Conservation (phyloP, 2,888 invertebrate genomes). For the Tipula vernalis region DNA sequence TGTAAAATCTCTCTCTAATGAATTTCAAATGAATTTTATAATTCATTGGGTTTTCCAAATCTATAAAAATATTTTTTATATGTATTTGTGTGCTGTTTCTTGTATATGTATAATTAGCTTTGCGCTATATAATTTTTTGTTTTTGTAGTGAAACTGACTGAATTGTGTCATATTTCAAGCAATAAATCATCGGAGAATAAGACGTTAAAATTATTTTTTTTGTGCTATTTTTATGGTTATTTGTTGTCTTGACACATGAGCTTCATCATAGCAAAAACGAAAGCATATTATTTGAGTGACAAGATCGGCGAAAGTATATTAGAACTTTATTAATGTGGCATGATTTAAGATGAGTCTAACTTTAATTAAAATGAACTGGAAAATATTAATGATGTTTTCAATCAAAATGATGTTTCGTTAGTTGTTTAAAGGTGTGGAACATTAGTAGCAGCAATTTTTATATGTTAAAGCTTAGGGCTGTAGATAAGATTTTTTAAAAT, state of each 20-base stretch:
- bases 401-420: not conserved
- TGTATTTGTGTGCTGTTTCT: not conserved
- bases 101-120: not conserved
- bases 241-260: not conserved
- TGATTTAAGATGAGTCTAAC: not conserved
- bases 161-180: not conserved
- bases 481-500: too few species aligned
- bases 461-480: too few species aligned
- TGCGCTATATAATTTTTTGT: not conserved
- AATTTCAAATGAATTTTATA: not conserved
- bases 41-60: not conserved
- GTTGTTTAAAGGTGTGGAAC: not conserved
- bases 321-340: not conserved
- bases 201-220: not conserved
- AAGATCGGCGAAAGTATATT: not conserved
- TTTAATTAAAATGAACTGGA: not conserved
- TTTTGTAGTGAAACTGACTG: not conserved
- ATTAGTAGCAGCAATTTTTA: too few species aligned
- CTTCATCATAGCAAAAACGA: not conserved
- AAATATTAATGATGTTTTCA: too few species aligned
- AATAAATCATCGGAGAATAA: not conserved
- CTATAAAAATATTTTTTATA: not conserved
- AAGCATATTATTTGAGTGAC: not conserved
- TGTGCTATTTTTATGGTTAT: not conserved
- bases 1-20: not conserved